Conservation (phyloP, 1,140 invertebrate species). For the Camponotus pennsylvanicus region DNA sequence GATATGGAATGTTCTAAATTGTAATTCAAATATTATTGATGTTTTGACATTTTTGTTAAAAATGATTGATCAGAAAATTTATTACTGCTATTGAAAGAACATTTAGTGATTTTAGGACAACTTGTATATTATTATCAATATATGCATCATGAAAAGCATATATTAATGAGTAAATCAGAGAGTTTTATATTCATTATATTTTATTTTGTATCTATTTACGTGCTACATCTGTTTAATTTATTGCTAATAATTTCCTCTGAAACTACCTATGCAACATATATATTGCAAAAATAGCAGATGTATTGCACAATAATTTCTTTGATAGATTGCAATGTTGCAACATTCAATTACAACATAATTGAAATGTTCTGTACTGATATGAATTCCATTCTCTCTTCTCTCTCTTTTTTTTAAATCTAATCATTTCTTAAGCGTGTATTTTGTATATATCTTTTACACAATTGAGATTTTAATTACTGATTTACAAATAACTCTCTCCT, state of each 20-base stretch:
- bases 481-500: constrained; percentile 27
- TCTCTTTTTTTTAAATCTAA: constrained; percentile 18
- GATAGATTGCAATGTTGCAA: no score
- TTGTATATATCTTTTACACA: neutral
- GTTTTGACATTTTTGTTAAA: no score
- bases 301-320: no score
- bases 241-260: constrained; percentile 30
- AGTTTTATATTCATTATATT: neutral
- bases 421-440: neutral
- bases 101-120: no score
- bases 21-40: no score
- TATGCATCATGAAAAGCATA: neutral
- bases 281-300: no score
- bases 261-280: constrained; percentile 19
- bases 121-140: neutral
- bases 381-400: no score
- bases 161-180: neutral
- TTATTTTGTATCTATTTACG: constrained; percentile 45
- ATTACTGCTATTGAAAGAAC: no score
- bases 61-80: no score
- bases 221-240: neutral
- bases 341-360: no score
- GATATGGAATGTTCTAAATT: neutral
- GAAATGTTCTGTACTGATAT: no score
- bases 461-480: constrained; percentile 50